Conservation (phyloP, 2,113 vertebrate species). For the Nothobranchius furzeri region DNA sequence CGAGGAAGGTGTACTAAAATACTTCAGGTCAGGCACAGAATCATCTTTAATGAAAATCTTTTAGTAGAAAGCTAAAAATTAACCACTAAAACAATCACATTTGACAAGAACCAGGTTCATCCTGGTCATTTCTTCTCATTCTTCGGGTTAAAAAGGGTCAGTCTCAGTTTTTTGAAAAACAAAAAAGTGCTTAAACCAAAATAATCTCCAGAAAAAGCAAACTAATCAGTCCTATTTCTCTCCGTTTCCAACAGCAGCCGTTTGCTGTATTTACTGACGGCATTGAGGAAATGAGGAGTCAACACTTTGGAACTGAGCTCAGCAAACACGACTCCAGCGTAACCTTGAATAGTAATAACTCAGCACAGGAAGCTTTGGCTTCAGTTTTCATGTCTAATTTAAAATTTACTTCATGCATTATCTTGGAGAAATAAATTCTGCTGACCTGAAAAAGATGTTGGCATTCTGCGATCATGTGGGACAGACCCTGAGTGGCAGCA, state of each 20-base stretch:
- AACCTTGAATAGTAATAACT: slow-evolving; percentile 13
- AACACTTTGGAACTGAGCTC: slow-evolving; percentile 22
- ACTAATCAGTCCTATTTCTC: slow-evolving; percentile 13
- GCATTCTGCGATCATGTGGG: slow-evolving; percentile 95
- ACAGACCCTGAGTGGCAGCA: slow-evolving; percentile 93
- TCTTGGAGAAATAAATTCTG: slow-evolving; percentile 2
- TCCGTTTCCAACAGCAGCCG: slow-evolving; percentile 6
- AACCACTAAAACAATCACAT: too few relatives aligned
- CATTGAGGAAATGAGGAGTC: slow-evolving; percentile 1
- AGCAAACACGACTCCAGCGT: slow-evolving; percentile 17
- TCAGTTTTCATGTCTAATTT: not conserved
- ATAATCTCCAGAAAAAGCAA: not conserved
- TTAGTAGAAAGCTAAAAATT: too few relatives aligned
- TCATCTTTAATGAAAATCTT: too few relatives aligned
- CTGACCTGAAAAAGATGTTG: slow-evolving; percentile 91
- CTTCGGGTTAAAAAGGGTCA: slow-evolving; percentile 3
- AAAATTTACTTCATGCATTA: not conserved
- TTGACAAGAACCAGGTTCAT: too few relatives aligned
- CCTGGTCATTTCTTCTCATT: too few relatives aligned
- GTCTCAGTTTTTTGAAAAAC: not conserved
- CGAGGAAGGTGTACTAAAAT: not conserved
- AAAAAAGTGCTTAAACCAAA: not conserved
- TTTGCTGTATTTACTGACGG: slow-evolving; percentile 1
- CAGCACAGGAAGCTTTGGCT: slow-evolving; percentile 10
- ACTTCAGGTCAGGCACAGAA: slow-evolving; percentile 1